Evolutionary conservation across 2,797 vertebrate species (phyloP).

Genomic region (Emydoidea blandingii): DNA sequence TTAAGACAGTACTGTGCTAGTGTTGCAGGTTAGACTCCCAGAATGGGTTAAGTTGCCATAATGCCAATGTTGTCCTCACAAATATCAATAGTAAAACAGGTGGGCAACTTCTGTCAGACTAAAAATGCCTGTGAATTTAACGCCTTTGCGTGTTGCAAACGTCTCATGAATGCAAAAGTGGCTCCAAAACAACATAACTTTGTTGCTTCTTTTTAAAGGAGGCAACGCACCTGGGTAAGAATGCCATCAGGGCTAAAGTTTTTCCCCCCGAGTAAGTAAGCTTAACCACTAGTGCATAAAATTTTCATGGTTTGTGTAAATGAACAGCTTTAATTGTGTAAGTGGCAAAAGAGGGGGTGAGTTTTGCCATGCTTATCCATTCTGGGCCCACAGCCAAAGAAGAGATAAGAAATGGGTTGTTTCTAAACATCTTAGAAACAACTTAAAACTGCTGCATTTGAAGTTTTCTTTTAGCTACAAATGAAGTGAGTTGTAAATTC

Average conservation of each 20-base stretch:
- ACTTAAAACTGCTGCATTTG: background rate
- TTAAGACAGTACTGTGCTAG: too few relatives aligned
- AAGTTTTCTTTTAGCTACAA: background rate
- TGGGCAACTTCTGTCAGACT: too few relatives aligned
- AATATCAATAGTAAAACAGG: too few relatives aligned
- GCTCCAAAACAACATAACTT: background rate
- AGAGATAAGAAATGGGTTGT: background rate
- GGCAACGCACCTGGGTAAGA: background rate
- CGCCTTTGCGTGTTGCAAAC: too few relatives aligned
- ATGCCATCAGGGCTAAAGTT: background rate
- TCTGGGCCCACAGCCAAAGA: background rate
- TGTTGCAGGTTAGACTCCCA: too few relatives aligned
- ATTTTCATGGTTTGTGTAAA: background rate
- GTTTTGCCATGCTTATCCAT: background rate
- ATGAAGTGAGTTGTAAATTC: background rate
- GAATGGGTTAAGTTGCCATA: too few relatives aligned
- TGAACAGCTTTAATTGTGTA: background rate
- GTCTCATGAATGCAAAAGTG: too few relatives aligned
- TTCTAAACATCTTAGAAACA: background rate
- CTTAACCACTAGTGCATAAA: background rate
- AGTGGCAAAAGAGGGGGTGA: background rate
- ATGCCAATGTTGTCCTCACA: too few relatives aligned
- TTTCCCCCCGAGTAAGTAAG: too few relatives aligned
- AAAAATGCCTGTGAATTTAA: too few relatives aligned
- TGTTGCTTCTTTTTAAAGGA: background rate